Conservation (phyloP, 1,140 invertebrate genomes). For the Brachionus rubens region DNA sequence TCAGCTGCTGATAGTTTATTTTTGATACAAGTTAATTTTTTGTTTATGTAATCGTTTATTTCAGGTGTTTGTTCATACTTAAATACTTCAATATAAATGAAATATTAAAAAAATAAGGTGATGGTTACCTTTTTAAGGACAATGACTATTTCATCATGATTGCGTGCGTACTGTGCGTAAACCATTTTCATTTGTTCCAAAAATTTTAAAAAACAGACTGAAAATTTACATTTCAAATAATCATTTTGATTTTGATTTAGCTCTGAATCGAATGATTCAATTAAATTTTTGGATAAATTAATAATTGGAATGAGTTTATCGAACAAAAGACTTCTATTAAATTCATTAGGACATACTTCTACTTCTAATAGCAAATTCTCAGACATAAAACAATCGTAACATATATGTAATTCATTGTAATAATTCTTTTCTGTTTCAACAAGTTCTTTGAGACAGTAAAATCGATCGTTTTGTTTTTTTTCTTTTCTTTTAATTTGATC, state of each 20-base stretch:
- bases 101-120: too few relatives aligned
- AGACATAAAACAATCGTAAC: slow-evolving; percentile 9
- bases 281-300: slow-evolving; percentile 5
- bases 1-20: neutral
- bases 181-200: neutral
- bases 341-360: neutral
- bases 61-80: slow-evolving; percentile 16
- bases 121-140: slow-evolving; percentile 20
- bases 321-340: neutral
- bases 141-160: neutral
- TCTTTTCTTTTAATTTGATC: neutral
- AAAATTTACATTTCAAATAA: neutral
- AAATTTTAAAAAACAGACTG: neutral
- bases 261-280: neutral
- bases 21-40: neutral
- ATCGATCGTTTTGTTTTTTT: neutral
- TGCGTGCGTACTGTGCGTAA: neutral
- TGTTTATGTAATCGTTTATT: neutral
- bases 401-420: neutral
- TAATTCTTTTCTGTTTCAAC: slow-evolving; percentile 19
- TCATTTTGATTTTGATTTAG: neutral
- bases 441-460: neutral
- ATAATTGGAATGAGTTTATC: neutral
- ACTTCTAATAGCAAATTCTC: neutral
- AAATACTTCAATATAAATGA: neutral